Base-by-base conservation (phyloP, 2,113 vertebrate species). In the Thamnaconus septentrionalis region DNA sequence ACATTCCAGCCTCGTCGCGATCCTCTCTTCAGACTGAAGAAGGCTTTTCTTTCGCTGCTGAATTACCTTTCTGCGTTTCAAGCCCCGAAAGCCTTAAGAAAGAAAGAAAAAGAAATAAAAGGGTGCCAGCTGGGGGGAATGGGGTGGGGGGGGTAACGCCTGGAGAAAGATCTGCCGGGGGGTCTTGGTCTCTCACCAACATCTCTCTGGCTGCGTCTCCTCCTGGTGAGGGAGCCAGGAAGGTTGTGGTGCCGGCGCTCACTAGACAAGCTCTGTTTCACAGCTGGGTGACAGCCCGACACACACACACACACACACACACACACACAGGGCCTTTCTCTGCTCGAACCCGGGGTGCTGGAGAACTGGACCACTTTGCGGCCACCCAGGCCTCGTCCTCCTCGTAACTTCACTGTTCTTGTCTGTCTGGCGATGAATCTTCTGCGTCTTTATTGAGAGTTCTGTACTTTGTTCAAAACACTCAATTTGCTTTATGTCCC, bases 211-310 rank as follows among this genome's bases (percentile, higher is more conserved):
- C 83, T 73, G 11, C 50, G 49, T 53, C 58, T 65, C 31, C 81
- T 31, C 18, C 18, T 31, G 72, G 67, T 53, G 48, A 61, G 18
- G 18, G 18, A 31, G 18, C 18, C 18, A 31, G 44, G 10, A 54
- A 65, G 79, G 76, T 50, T 31, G 18, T 31, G 8, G 76, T 81
- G 84, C 78, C 83, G 85, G 80, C 79, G 71, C 73, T 78, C 40
- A 39, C 71, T 64, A 69, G 71, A 84, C 56, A 63, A 77, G 79
- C 62, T 58, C 70, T 85, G 61, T 88, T 75, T 87, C 82, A 73
- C 77, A 81, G 76, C 62, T 45, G 69, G 78, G 74, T 81, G 86
- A 85, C 73, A 73, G 82, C 76, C 82, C 81, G 86, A 83, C 71
- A 31, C 18, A 31, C 18, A 31, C 18, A 31, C 18, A 31, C 18